Evolutionary conservation across 1,140 invertebrate genomes (phyloP).

Genomic region (Homarus americanus): DNA sequence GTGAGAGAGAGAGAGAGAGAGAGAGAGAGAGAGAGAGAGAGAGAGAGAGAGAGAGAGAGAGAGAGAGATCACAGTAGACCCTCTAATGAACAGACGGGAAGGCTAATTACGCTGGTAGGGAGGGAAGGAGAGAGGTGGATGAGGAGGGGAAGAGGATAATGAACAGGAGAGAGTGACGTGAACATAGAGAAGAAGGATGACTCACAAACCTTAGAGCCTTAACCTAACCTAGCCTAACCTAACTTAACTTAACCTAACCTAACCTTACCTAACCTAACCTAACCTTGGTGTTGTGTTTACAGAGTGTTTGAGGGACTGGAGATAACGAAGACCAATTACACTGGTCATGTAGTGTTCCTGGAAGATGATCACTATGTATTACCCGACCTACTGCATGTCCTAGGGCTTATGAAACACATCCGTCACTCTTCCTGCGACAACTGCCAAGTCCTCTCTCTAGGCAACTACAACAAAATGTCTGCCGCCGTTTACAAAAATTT

Average conservation of each 20-base stretch:
- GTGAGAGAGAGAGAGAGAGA: conserved; percentile 21
- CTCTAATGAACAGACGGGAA: too few relatives aligned
- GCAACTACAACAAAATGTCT: conserved; percentile 96
- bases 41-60: too few relatives aligned
- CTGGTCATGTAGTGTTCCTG: conserved; percentile 91
- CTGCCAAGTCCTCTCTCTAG: conserved; percentile 94
- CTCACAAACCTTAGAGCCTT: too few relatives aligned
- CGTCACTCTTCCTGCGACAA: conserved; percentile 85
- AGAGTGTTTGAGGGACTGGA: conserved; percentile 81
- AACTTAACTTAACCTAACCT: too few relatives aligned
- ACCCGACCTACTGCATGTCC: conserved; percentile 95
- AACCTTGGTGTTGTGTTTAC: conserved; percentile 57
- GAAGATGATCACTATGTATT: conserved; percentile 99
- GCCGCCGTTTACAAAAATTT: conserved; percentile 76
- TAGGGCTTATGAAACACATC: conserved; percentile 85
- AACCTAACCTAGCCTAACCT: too few relatives aligned
- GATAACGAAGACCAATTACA: conserved; percentile 77
- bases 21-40: too few relatives aligned
- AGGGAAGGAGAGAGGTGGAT: not conserved
- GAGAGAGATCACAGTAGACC: too few relatives aligned
- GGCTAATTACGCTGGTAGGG: too few relatives aligned
- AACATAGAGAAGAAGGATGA: not conserved
- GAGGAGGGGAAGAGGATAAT: not conserved
- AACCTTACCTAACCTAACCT: too few relatives aligned
- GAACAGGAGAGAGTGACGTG: not conserved